phyloP scores from a whole-genome alignment of 2,888 invertebrate species.

The Melanchra persicariae region DNA sequence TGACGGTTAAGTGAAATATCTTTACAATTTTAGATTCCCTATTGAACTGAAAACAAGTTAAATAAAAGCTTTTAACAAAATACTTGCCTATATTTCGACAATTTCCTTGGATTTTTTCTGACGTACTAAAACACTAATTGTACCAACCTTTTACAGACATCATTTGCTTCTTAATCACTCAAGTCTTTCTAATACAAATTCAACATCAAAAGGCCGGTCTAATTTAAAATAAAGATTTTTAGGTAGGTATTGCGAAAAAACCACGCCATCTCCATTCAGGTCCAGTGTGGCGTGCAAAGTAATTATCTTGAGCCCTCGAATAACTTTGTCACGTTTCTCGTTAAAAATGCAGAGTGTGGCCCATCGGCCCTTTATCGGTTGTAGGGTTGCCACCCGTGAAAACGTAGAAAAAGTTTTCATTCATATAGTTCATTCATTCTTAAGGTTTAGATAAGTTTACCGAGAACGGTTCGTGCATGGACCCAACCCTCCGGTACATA shows the following conservation, averaged over 20 bases:
- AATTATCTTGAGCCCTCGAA: conserved; percentile 57
- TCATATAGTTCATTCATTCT: background rate
- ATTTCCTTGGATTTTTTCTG: background rate
- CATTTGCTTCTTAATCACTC: conserved; percentile 25
- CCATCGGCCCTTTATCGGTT: conserved; percentile 51
- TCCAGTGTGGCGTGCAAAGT: conserved; percentile 36
- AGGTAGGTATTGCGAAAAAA: conserved; percentile 28
- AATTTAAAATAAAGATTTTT: conserved; percentile 35
- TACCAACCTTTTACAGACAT: background rate
- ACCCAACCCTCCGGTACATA: too few relatives aligned
- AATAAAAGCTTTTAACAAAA: too few relatives aligned
- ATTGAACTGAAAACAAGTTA: too few relatives aligned
- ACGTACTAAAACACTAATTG: conserved; percentile 29
- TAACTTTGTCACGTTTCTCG: conserved; percentile 60
- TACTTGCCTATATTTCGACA: background rate
- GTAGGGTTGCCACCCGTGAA: conserved; percentile 30
- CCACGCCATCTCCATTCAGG: conserved; percentile 31
- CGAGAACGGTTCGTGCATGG: too few relatives aligned
- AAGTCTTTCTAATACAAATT: conserved; percentile 45
- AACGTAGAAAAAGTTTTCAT: background rate
- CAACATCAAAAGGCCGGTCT: conserved; percentile 30
- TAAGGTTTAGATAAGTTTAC: too few relatives aligned
- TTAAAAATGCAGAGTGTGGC: conserved; percentile 66
- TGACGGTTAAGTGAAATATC: too few relatives aligned
- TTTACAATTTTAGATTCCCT: background rate